A percentile compares a stretch with the other conserved stretches of the same genome.
Evolutionary conservation across 1,140 invertebrate genomes (phyloP).

Genomic region (Drosophila mauritiana): DNA sequence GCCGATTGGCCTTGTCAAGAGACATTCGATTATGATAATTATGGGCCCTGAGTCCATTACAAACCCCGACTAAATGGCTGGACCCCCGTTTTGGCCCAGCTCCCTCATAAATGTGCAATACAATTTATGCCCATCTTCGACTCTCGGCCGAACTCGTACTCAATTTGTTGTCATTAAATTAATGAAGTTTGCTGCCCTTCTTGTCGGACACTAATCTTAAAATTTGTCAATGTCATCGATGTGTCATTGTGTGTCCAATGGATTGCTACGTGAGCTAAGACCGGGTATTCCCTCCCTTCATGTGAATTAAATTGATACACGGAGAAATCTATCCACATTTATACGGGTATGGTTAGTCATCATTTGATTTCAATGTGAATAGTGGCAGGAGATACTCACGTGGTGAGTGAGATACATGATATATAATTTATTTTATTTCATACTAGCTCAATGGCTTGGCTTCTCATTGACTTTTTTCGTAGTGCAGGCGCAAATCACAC

Average conservation of each 20-base stretch:
- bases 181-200: conserved; percentile 54
- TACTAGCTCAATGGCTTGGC: too few relatives aligned
- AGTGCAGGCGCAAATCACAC: conserved; percentile 27
- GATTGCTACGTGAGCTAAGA: conserved; percentile 32
- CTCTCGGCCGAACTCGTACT: conserved; percentile 30
- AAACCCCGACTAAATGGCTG: neutral
- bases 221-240: conserved; percentile 58
- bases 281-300: neutral
- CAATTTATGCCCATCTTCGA: conserved; percentile 34
- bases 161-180: conserved; percentile 75
- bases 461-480: neutral
- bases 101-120: conserved; percentile 64
- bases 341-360: too few relatives aligned
- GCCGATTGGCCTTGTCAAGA: conserved; percentile 60
- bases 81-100: neutral
- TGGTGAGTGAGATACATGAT: too few relatives aligned
- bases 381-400: too few relatives aligned
- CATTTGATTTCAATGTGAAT: too few relatives aligned
- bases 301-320: conserved; percentile 25
- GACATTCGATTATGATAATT: conserved; percentile 73
- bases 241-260: conserved; percentile 37
- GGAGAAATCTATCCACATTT: conserved; percentile 3
- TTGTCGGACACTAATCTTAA: conserved; percentile 60
- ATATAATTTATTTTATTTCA: too few relatives aligned
- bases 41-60: conserved; percentile 57